phyloP scores from a whole-genome alignment of 2,888 invertebrate species.

The Pyrgus malvae region DNA sequence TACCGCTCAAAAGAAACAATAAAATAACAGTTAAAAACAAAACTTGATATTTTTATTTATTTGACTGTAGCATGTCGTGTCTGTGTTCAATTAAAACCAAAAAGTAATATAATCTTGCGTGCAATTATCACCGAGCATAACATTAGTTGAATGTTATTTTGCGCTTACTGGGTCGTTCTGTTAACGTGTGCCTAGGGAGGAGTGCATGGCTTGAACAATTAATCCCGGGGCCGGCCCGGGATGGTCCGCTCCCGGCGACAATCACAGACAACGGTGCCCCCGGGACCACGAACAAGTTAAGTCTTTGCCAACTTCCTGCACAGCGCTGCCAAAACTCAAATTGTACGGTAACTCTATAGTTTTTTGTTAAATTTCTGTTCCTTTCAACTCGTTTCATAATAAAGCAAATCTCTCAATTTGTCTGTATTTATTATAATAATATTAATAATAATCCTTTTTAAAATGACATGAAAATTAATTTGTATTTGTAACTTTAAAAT shows the following conservation, averaged over 20 bases:
- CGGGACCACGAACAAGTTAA: slow-evolving; percentile 71
- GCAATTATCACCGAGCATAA: slow-evolving; percentile 67
- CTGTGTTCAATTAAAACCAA: too few relatives aligned
- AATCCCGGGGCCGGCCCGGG: slow-evolving; percentile 51
- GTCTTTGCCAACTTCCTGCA: slow-evolving; percentile 67
- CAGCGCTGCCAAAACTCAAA: slow-evolving; percentile 39
- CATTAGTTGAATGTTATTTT: slow-evolving; percentile 73
- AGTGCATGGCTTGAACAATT: slow-evolving; percentile 71
- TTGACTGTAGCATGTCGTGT: too few relatives aligned
- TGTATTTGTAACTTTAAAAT: too few relatives aligned
- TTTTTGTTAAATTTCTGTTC: neutral
- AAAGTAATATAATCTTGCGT: slow-evolving; percentile 22
- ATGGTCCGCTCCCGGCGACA: slow-evolving; percentile 65
- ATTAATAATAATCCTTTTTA: too few relatives aligned
- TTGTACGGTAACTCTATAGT: slow-evolving; percentile 2
- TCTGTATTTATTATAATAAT: too few relatives aligned
- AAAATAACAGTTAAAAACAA: too few relatives aligned
- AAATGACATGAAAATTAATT: neutral
- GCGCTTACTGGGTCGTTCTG: slow-evolving; percentile 62
- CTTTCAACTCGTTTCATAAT: neutral
- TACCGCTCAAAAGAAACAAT: too few relatives aligned
- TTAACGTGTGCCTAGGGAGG: slow-evolving; percentile 73
- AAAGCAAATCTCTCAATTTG: too few relatives aligned
- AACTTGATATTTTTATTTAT: too few relatives aligned
- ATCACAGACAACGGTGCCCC: slow-evolving; percentile 72